Evolutionary conservation across 2,888 invertebrate genomes (phyloP), one percentile per base, ranked within the genome.

Genomic region (Girardia tigrina): DNA sequence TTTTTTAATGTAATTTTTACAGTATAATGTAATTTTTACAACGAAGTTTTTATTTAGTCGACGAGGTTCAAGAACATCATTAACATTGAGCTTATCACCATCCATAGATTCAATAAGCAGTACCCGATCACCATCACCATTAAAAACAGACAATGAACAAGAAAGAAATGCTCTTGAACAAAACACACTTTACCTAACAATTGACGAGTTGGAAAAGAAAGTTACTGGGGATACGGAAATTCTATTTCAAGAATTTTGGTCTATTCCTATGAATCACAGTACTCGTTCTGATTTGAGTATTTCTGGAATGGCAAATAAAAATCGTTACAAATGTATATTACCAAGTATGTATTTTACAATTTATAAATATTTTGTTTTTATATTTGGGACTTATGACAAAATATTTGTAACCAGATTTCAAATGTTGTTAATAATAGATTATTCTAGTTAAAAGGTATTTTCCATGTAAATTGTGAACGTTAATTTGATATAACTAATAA

Each of bases 221-320:
- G 28, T 71, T 16, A 29, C 14, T 6, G 8, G 56, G 42, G 56
- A 73, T 23, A n/a, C 29, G 16, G 74, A 73, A 8, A 26, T 36
- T 1, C 76, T 76, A 42, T 76, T 76, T 28, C 29, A 77, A 28
- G 76, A 76, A 42, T 79, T 79, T 26, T 78, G 84, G 84, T 92
- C 92, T 83, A 89, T 94, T 81, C 93, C 93, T 0, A 88, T 91
- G 77, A 94, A 94, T 84, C 89, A 91, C 79, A 92, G 92, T 79
- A 92, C 92, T 81, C 91, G 91, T 81, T 90, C 91, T 8, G 89
- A 90, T 81, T 90, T 93, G 0, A 36, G 76, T 12, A 42, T 78
- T 6, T 90, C 90, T 28, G 93, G 93, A 0, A 91, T 91, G 28
- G 91, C 91, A 79, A 87, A 89, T 16, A 92, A 92, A 85, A 94